phyloP scores from a whole-genome alignment of 1,140 invertebrate genomes.

The Dendroctonus valens region DNA sequence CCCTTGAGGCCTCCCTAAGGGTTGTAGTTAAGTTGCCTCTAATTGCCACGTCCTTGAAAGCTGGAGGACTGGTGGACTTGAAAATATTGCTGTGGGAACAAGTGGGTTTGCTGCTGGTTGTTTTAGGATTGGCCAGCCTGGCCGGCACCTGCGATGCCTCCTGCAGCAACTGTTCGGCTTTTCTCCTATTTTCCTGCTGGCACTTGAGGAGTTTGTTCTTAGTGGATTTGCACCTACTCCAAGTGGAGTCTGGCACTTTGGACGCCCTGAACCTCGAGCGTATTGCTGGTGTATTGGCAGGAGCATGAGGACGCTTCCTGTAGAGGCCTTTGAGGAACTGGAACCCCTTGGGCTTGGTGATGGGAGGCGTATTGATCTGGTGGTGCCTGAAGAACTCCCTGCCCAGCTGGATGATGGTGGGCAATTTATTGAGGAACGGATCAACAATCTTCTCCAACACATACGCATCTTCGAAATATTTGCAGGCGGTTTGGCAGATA shows the following conservation, averaged over 20 bases:
- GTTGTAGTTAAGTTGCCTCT: conserved; percentile 53
- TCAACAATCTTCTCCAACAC: conserved; percentile 52
- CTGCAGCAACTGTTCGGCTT: conserved; percentile 50
- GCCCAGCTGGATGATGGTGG: conserved; percentile 48
- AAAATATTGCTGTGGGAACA: conserved; percentile 12
- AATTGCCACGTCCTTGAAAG: conserved; percentile 43
- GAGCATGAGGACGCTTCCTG: conserved; percentile 6
- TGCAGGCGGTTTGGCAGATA: conserved; percentile 39
- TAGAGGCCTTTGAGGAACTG: not conserved
- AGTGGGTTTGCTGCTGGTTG: conserved; percentile 37
- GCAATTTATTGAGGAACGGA: conserved; percentile 52
- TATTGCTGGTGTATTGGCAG: conserved; percentile 12
- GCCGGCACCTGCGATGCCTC: conserved; percentile 42
- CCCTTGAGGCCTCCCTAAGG: conserved; percentile 53
- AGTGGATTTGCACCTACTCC: not conserved
- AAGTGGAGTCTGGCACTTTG: conserved; percentile 5
- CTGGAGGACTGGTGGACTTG: conserved; percentile 38
- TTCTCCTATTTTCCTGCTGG: conserved; percentile 51
- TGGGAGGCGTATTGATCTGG: conserved; percentile 46
- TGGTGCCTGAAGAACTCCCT: conserved; percentile 33
- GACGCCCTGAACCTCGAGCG: conserved; percentile 3
- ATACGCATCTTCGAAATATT: conserved; percentile 51
- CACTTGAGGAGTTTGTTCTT: conserved; percentile 38
- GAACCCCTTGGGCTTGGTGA: conserved; percentile 49
- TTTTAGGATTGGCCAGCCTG: conserved; percentile 42